A percentile compares a stretch with the other conserved stretches of the same genome.
Conservation (phyloP, 1,140 invertebrate species). For the Drosophila arawakana region DNA sequence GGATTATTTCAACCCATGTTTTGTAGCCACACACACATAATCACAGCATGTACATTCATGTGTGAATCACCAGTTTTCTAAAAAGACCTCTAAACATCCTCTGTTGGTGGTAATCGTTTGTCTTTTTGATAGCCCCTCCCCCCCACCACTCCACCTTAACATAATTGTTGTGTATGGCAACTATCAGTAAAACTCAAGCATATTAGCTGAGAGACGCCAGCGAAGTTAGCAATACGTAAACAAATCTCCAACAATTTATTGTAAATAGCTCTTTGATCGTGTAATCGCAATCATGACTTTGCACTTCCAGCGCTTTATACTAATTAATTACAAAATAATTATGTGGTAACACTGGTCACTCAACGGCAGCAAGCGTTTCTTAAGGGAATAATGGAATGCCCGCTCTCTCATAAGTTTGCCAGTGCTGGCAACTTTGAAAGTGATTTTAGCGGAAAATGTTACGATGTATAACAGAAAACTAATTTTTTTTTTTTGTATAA, state of each 20-base stretch:
- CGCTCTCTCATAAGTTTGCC: neutral
- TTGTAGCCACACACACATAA: neutral
- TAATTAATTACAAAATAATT: slow-evolving; percentile 1
- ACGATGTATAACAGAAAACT: no score
- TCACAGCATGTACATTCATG: neutral
- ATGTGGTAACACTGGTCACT: neutral
- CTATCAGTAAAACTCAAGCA: neutral
- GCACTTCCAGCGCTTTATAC: slow-evolving; percentile 7
- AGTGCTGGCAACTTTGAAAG: no score
- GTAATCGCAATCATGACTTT: slow-evolving; percentile 27
- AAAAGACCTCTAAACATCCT: slow-evolving; percentile 44
- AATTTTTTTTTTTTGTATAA: no score
- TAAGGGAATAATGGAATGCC: neutral
- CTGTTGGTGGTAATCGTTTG: slow-evolving; percentile 31
- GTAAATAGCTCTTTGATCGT: slow-evolving; percentile 11
- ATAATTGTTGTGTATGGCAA: slow-evolving; percentile 1
- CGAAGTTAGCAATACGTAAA: slow-evolving; percentile 1
- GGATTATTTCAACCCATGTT: neutral
- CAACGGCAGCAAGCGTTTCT: neutral
- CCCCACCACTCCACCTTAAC: neutral
- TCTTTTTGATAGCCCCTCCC: slow-evolving; percentile 16
- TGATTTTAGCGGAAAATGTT: no score
- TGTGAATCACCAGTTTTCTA: slow-evolving; percentile 39
- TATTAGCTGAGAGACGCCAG: neutral
- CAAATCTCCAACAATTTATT: neutral